Percentiles rank a stretch among this genome's conserved stretches.
phyloP scores from a whole-genome alignment of 2,888 invertebrate species.

The Margaritifera margaritifera region DNA sequence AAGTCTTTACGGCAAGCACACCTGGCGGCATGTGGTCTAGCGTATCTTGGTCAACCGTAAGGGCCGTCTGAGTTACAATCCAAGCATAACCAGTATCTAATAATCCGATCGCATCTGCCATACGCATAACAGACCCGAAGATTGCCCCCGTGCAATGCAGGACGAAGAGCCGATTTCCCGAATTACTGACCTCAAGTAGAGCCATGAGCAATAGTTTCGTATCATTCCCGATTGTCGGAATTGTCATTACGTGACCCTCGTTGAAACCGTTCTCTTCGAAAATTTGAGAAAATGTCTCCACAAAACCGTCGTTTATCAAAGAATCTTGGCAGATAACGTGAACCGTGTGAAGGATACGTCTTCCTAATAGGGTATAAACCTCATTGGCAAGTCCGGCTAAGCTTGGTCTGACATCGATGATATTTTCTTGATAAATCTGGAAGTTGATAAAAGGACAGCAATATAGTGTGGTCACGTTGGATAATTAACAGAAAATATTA shows the following conservation, averaged over 20 bases:
- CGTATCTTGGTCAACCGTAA: slow-evolving; percentile 10
- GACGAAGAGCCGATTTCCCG: slow-evolving; percentile 32
- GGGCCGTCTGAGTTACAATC: slow-evolving; percentile 56
- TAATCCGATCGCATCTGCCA: slow-evolving; percentile 45
- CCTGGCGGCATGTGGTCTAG: slow-evolving; percentile 31
- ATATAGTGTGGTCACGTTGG: background rate
- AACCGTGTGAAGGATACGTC: slow-evolving; percentile 40
- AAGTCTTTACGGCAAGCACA: slow-evolving; percentile 45
- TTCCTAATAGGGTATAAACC: slow-evolving; percentile 41
- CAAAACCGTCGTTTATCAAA: slow-evolving; percentile 46
- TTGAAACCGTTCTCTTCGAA: slow-evolving; percentile 8
- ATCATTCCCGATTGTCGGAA: slow-evolving; percentile 16
- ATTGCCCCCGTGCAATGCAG: slow-evolving; percentile 24
- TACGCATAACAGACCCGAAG: slow-evolving; percentile 39
- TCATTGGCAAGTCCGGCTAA: slow-evolving; percentile 34
- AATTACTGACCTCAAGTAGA: slow-evolving; percentile 31
- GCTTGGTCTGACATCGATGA: slow-evolving; percentile 21
- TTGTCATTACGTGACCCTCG: slow-evolving; percentile 8
- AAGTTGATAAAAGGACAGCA: background rate
- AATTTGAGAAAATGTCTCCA: slow-evolving; percentile 31
- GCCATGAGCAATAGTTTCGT: slow-evolving; percentile 14
- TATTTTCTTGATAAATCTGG: slow-evolving; percentile 25
- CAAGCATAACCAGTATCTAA: slow-evolving; percentile 63
- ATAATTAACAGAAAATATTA: too few relatives aligned
- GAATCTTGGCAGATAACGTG: slow-evolving; percentile 44